Evolutionary conservation across 1,140 invertebrate species (phyloP), one percentile per base, ranked within the genome.

Genomic region (Pissodes strobi): DNA sequence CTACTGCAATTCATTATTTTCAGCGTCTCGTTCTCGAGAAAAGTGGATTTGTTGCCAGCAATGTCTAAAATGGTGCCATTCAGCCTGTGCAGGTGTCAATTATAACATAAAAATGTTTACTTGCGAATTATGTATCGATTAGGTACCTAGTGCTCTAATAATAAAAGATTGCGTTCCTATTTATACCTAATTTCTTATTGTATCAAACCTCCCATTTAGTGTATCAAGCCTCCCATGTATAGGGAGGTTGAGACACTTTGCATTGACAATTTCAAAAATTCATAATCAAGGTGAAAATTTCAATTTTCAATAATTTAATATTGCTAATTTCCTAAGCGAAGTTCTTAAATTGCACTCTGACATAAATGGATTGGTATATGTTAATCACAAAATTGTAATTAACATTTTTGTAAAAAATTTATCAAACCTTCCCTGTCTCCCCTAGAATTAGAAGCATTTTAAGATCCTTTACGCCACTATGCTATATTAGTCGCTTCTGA

Each of bases 1-100:
- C 19, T 62, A 62, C 48, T 62, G 34, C 46, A 62, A 45, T 37
- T 62, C 48, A 39, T 56, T 60, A 60, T 60, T 49, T 60, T n/a
- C n/a, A 37, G 39, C 21, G 49, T 30, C 8, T 63, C 48, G 27
- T 55, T 63, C n/a, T n/a, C n/a, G n/a, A n/a, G n/a, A n/a, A n/a
- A n/a, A n/a, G n/a, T n/a, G n/a, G n/a, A n/a, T n/a, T 55, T 38
- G 27, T 52, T 63, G 37, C 25, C 37, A 55, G 37, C 37, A 43
- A 22, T 55, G 49, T 43, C 49, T 52, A 63, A 55, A 34, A 53
- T 55, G 53, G 48, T 63, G 60, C 51, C 38, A 63, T 63, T 63
- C 39, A 41, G 60, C 49, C 39, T 55, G 48, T 63, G 60, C 37
- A 39, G 39, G n/a, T n/a, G 30, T 55, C 18, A 63, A 19, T 10